Evolutionary conservation across 2,888 invertebrate species (phyloP).

Genomic region (Flexamia atlantica): DNA sequence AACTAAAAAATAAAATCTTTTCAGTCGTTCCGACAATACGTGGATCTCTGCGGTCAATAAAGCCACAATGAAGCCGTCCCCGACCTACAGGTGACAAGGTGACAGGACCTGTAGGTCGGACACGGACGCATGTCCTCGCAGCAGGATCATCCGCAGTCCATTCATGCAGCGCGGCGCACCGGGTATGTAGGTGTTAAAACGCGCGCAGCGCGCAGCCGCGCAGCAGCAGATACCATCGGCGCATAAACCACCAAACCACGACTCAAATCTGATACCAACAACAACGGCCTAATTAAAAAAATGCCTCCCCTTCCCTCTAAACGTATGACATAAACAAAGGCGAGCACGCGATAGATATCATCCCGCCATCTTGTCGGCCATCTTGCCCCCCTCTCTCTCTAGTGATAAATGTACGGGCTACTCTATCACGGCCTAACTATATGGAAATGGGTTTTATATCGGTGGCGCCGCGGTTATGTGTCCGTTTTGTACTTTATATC

Average conservation of each 20-base stretch:
- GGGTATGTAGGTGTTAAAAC: conserved; percentile 43
- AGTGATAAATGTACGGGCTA: conserved; percentile 51
- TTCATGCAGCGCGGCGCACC: not conserved
- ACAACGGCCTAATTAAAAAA: conserved; percentile 56
- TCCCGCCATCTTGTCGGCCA: conserved; percentile 57
- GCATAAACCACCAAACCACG: conserved; percentile 25
- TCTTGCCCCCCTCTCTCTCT: conserved; percentile 43
- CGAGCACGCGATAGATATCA: conserved; percentile 52
- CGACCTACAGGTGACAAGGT: no score
- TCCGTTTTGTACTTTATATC: conserved; percentile 23
- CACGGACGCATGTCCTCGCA: not conserved
- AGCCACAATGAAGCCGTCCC: not conserved
- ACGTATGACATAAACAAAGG: conserved; percentile 55
- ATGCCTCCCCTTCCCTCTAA: not conserved
- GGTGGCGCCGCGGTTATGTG: conserved; percentile 42
- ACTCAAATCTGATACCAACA: conserved; percentile 44
- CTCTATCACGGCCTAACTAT: conserved; percentile 55
- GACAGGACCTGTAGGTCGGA: no score
- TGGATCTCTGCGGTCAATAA: no score
- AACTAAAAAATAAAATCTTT: no score
- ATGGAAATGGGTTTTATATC: conserved; percentile 56
- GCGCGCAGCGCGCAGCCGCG: no score
- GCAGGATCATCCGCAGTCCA: not conserved
- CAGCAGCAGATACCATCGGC: conserved; percentile 16
- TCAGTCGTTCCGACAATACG: no score